These are phyloP conservation scores for Altica lythri DNA, from an alignment of 2,888 invertebrate genomes.

Conservation along the genomic window DNA sequence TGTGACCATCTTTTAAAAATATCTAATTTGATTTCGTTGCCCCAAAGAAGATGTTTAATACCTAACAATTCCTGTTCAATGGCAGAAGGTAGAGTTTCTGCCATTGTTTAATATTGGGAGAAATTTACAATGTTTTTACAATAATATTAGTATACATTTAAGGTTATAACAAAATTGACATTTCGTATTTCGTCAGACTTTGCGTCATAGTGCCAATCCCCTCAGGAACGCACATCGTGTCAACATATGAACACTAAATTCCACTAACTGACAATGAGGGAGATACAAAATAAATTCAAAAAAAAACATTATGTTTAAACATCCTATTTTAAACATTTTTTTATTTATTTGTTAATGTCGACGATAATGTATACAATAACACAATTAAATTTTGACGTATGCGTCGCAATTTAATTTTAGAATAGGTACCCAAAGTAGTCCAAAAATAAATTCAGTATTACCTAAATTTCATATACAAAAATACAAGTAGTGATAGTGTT, in stretches of 20 bases:
- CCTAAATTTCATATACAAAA: slow-evolving; percentile 17
- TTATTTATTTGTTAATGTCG: background rate
- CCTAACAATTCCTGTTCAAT: slow-evolving; percentile 70
- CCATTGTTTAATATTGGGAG: slow-evolving; percentile 52
- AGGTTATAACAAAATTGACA: slow-evolving; percentile 41
- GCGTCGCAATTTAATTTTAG: slow-evolving; percentile 5
- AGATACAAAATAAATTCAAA: background rate
- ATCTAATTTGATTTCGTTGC: slow-evolving; percentile 80
- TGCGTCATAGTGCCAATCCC: slow-evolving; percentile 16
- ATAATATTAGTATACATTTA: slow-evolving; percentile 29
- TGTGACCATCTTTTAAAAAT: slow-evolving; percentile 92
- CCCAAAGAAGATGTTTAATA: slow-evolving; percentile 83
- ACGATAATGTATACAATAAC: no score
- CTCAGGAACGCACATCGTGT: background rate
- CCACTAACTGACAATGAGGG: background rate
- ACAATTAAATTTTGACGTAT: background rate
- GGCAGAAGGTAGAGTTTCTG: slow-evolving; percentile 58
- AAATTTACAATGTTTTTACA: slow-evolving; percentile 24
- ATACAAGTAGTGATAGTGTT: slow-evolving; percentile 2
- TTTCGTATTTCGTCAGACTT: slow-evolving; percentile 30
- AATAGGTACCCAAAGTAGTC: slow-evolving; percentile 19
- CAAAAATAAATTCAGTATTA: slow-evolving; percentile 30
- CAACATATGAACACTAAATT: slow-evolving; percentile 8
- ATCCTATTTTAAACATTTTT: no score
- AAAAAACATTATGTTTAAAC: no score